Conservation (phyloP, 2,888 invertebrate species). For the Eristalis pertinax region DNA sequence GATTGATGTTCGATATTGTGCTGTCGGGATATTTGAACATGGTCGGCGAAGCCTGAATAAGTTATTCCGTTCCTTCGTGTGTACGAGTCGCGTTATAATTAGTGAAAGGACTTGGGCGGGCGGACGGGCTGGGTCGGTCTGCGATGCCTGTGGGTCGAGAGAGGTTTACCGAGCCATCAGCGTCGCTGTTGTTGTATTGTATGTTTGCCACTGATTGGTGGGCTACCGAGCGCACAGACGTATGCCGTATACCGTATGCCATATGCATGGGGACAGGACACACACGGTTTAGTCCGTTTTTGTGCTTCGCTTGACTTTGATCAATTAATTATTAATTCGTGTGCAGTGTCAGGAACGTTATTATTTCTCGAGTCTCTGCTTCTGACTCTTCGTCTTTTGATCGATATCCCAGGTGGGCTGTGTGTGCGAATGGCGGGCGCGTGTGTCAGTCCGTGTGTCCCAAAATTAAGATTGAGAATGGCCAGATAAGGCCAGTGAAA, state of each 20-base stretch:
- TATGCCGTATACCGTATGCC: slow-evolving; percentile 23
- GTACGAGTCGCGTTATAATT: slow-evolving; percentile 69
- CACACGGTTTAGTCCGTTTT: slow-evolving; percentile 1
- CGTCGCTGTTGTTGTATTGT: slow-evolving; percentile 16
- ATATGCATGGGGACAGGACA: neutral
- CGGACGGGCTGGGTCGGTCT: no score
- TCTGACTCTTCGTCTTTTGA: neutral
- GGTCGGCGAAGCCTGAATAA: slow-evolving; percentile 65
- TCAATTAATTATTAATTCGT: slow-evolving; percentile 70
- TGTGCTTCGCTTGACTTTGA: slow-evolving; percentile 60
- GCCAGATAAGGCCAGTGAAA: slow-evolving; percentile 34
- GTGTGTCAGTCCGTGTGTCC: neutral
- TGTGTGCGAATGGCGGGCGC: neutral
- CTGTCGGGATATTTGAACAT: slow-evolving; percentile 69
- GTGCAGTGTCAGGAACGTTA: slow-evolving; percentile 31
- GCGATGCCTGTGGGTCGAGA: neutral
- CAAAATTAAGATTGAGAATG: slow-evolving; percentile 38
- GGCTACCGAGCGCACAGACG: slow-evolving; percentile 8
- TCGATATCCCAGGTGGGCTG: slow-evolving; percentile 17
- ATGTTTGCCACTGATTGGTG: slow-evolving; percentile 57
- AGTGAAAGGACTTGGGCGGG: slow-evolving; percentile 56
- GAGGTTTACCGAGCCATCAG: slow-evolving; percentile 45
- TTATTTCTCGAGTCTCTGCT: neutral
- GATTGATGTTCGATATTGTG: slow-evolving; percentile 71
- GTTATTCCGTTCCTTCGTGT: slow-evolving; percentile 64